phyloP scores from a whole-genome alignment of 1,140 invertebrate genomes.

The Zaprionus capensis region DNA sequence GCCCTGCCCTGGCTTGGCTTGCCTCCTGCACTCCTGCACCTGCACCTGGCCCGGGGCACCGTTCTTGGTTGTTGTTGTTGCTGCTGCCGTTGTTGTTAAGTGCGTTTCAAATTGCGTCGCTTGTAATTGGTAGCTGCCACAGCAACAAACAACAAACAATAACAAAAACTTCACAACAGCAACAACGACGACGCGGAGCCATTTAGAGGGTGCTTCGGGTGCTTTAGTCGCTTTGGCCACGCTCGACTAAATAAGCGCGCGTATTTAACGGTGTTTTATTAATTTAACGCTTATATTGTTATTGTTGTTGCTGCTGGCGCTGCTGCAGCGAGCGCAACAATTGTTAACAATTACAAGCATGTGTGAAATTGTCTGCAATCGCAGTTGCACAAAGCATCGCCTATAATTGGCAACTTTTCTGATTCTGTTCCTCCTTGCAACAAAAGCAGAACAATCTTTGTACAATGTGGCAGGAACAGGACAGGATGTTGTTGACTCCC shows the following conservation, averaged over 20 bases:
- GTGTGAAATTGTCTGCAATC: slow-evolving; percentile 49
- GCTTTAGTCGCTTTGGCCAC: slow-evolving; percentile 29
- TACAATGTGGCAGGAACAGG: not conserved
- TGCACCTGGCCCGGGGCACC: not conserved
- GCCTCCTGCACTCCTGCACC: not conserved
- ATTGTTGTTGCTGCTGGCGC: not conserved
- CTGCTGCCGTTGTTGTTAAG: slow-evolving; percentile 31
- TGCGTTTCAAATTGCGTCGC: slow-evolving; percentile 27
- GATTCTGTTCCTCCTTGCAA: slow-evolving; percentile 1
- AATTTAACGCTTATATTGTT: slow-evolving; percentile 31
- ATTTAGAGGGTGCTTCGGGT: not conserved
- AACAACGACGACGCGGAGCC: not conserved
- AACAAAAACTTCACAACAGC: slow-evolving; percentile 25
- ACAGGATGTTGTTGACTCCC: slow-evolving; percentile 22
- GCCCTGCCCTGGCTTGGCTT: no score
- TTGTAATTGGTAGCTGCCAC: slow-evolving; percentile 33
- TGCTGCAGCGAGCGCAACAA: slow-evolving; percentile 21
- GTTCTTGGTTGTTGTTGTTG: slow-evolving; percentile 7
- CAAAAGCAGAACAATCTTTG: not conserved
- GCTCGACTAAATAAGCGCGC: slow-evolving; percentile 42
- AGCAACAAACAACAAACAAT: slow-evolving; percentile 16
- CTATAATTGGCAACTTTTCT: slow-evolving; percentile 28
- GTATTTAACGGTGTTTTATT: slow-evolving; percentile 56
- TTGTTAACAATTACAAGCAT: slow-evolving; percentile 37
- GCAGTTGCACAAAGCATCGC: slow-evolving; percentile 24